Percentiles rank a stretch among this genome's conserved stretches.
phyloP scores from a whole-genome alignment of 2,113 vertebrate species.

The Raphicerus campestris region DNA sequence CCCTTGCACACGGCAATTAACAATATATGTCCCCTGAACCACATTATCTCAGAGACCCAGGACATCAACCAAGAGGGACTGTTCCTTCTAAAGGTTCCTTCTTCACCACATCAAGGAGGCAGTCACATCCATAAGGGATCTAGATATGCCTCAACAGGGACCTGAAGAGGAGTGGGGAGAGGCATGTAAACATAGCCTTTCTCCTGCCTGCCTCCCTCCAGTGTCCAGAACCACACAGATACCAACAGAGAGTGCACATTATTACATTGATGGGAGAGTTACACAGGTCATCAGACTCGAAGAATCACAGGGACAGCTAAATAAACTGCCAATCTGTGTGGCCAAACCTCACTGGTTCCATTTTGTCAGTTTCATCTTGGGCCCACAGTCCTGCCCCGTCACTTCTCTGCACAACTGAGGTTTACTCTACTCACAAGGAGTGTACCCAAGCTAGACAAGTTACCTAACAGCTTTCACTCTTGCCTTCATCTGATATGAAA shows the following conservation, averaged over 20 bases:
- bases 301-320: neutral
- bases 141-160: neutral
- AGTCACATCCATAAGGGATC: neutral
- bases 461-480: neutral
- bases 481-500: neutral
- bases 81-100: neutral
- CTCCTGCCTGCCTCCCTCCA: neutral
- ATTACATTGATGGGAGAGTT: neutral
- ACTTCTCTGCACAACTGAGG: neutral
- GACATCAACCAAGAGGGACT: neutral
- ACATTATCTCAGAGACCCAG: neutral
- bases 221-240: neutral
- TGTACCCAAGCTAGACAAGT: neutral
- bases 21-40: neutral
- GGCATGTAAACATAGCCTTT: neutral
- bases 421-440: neutral
- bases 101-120: neutral
- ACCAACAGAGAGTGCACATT: neutral
- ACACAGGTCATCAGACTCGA: neutral
- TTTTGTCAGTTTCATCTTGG: neutral
- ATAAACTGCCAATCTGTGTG: neutral
- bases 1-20: neutral
- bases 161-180: neutral
- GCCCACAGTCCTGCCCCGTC: neutral
- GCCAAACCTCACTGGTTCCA: neutral